These are phyloP conservation scores for Hypanus sabinus DNA, from an alignment of 2,113 vertebrate genomes.

Conservation along the genomic window DNA sequence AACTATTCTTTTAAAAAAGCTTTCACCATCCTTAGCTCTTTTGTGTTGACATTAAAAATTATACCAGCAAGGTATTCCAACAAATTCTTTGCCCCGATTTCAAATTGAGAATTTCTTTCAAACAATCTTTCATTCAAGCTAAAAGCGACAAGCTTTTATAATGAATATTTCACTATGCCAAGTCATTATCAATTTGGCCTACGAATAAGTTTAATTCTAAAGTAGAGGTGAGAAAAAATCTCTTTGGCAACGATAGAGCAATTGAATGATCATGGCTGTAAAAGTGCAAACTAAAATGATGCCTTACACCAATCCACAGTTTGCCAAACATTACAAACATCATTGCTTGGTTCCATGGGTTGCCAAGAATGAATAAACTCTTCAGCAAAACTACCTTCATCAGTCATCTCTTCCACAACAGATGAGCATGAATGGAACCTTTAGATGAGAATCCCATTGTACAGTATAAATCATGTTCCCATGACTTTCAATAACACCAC, in stretches of 20 bases:
- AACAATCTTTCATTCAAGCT: neutral
- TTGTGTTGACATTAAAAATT: neutral
- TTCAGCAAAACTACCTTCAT: neutral
- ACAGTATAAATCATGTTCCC: too few species aligned
- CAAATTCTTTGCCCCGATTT: neutral
- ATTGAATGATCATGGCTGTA: neutral
- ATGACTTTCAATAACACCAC: neutral
- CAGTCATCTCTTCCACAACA: too few species aligned
- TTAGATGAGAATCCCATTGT: too few species aligned
- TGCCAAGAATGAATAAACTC: neutral
- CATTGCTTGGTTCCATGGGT: neutral
- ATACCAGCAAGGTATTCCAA: neutral
- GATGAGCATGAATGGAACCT: too few species aligned
- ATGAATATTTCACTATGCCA: neutral
- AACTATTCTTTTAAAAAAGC: neutral
- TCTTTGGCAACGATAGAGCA: neutral
- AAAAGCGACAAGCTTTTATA: neutral
- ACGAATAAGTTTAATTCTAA: neutral
- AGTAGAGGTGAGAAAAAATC: neutral
- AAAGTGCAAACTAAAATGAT: neutral
- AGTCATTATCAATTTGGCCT: neutral
- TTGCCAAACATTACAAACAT: neutral
- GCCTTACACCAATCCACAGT: neutral
- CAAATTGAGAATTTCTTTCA: neutral
- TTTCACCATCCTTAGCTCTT: neutral